A percentile compares a stretch with the other conserved stretches of the same genome.
phyloP scores from a whole-genome alignment of 2,888 invertebrate species.

The Reticulitermes lucifugus region DNA sequence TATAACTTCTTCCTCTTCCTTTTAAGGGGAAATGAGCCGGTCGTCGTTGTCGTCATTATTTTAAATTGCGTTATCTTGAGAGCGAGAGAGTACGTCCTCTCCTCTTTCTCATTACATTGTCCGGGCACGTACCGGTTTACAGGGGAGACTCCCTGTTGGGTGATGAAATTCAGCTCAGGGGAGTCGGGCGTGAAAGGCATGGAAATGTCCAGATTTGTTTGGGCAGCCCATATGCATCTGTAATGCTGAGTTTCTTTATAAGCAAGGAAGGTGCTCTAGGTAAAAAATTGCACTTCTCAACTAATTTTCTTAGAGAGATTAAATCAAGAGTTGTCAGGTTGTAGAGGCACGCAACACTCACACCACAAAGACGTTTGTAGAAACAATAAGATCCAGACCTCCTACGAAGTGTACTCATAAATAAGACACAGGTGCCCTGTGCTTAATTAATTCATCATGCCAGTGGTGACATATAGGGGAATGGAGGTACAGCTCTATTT shows the following conservation, averaged over 20 bases:
- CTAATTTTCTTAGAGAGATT: too few species aligned
- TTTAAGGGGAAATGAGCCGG: constrained; percentile 24
- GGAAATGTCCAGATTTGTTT: constrained; percentile 23
- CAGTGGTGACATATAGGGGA: too few species aligned
- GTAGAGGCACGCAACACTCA: too few species aligned
- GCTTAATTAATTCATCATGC: too few species aligned
- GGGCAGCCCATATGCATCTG: background rate
- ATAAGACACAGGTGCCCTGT: too few species aligned
- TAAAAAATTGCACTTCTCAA: too few species aligned
- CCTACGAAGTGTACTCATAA: too few species aligned
- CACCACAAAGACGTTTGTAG: too few species aligned
- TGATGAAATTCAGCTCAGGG: constrained; percentile 37
- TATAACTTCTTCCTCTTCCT: constrained; percentile 7
- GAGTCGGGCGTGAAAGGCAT: constrained; percentile 16
- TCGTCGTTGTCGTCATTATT: constrained; percentile 20
- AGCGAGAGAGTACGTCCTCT: background rate
- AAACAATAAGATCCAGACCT: too few species aligned
- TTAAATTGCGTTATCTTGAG: constrained; percentile 34
- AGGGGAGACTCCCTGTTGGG: background rate
- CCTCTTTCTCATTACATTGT: constrained; percentile 26
- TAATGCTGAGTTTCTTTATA: background rate
- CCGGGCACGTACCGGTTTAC: constrained; percentile 27
- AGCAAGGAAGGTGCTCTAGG: too few species aligned
- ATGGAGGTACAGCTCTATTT: too few species aligned
- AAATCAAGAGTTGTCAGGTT: too few species aligned